These are phyloP conservation scores for Eupithecia vulgata DNA, from an alignment of 2,888 invertebrate species.

Conservation along the genomic window DNA sequence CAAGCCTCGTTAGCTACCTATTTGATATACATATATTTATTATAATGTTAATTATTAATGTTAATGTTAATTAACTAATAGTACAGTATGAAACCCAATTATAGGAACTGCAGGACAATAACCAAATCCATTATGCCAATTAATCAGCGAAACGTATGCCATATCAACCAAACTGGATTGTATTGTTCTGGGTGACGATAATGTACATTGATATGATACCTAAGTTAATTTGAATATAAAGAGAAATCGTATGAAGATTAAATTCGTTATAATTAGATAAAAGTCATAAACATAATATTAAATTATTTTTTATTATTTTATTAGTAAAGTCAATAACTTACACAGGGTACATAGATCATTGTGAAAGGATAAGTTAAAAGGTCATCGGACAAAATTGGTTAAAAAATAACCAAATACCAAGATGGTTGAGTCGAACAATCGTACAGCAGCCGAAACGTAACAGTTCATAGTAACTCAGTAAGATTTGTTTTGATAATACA, in stretches of 20 bases:
- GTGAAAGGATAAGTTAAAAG: neutral
- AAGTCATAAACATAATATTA: neutral
- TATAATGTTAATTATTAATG: neutral
- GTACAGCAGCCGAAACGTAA: constrained; percentile 75
- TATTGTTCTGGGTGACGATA: neutral
- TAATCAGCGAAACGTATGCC: constrained; percentile 55
- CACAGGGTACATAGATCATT: neutral
- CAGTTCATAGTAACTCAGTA: constrained; percentile 77
- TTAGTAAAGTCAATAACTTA: too few species aligned
- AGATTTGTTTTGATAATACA: constrained; percentile 85
- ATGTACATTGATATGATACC: neutral
- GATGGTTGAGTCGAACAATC: constrained; percentile 52
- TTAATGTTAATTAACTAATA: constrained; percentile 45
- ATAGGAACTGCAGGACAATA: constrained; percentile 51
- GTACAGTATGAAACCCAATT: constrained; percentile 53
- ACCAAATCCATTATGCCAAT: constrained; percentile 57
- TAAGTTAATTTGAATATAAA: neutral
- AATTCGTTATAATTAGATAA: neutral
- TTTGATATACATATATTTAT: neutral
- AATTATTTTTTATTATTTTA: too few species aligned
- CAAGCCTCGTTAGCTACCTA: neutral
- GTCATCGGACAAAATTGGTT: too few species aligned
- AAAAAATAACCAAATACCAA: constrained; percentile 66
- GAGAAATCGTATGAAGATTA: neutral
- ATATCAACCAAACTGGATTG: constrained; percentile 10